A percentile compares a stretch with the other conserved stretches of the same genome.
phyloP scores from a whole-genome alignment of 2,113 vertebrate species.

The Thamnophis sirtalis region DNA sequence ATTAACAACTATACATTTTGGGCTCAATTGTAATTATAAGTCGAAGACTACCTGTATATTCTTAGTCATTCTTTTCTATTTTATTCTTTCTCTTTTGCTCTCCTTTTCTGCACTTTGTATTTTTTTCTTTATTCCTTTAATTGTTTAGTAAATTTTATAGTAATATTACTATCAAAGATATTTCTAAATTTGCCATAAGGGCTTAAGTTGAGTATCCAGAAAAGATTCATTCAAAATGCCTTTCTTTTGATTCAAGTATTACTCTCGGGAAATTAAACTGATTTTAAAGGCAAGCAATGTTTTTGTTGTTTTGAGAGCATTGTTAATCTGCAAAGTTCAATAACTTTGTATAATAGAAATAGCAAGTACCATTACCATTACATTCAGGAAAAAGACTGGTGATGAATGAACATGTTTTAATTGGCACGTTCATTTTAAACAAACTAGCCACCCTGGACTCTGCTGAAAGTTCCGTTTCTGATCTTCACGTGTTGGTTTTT shows the following conservation, averaged over 20 bases:
- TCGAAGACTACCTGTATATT: not conserved
- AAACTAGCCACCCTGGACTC: not conserved
- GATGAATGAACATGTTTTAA: not conserved
- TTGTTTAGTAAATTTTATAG: not conserved
- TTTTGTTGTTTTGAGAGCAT: not conserved
- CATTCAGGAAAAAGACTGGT: not conserved
- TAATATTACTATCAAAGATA: not conserved
- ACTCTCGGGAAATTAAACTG: not conserved
- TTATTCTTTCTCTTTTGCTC: not conserved
- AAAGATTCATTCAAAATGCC: not conserved
- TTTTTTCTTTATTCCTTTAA: not conserved
- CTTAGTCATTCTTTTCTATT: not conserved
- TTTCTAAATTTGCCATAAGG: not conserved
- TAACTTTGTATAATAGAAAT: not conserved
- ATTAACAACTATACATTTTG: not conserved
- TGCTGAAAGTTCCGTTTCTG: not conserved
- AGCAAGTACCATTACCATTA: not conserved
- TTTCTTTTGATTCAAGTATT: not conserved
- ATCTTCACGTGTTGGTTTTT: not conserved
- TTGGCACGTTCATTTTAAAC: not conserved
- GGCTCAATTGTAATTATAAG: not conserved
- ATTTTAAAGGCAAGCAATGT: not conserved
- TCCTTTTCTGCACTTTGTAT: not conserved
- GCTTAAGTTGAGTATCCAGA: not conserved
- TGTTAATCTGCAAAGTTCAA: not conserved